These are phyloP conservation scores for Hypanus sabinus DNA, from an alignment of 2,113 vertebrate species.

Conservation along the genomic window DNA sequence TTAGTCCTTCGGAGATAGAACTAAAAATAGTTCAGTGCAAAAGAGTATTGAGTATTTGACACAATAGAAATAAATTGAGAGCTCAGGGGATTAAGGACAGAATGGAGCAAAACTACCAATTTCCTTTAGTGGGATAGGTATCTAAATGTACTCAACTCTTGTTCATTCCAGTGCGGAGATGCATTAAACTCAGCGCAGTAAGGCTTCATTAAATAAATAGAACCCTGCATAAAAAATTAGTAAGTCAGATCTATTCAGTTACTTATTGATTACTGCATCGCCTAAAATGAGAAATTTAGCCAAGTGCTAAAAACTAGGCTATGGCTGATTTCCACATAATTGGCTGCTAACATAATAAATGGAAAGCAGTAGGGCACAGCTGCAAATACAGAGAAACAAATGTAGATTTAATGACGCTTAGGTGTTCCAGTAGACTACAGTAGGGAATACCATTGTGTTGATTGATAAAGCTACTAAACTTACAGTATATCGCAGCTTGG, in stretches of 20 bases:
- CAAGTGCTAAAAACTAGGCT: conserved; percentile 40
- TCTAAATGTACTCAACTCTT: not conserved
- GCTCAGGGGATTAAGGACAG: not conserved
- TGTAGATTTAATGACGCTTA: conserved; percentile 40
- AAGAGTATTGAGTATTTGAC: not conserved
- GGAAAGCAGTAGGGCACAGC: conserved; percentile 37
- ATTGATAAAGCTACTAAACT: conserved; percentile 40
- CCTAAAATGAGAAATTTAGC: conserved; percentile 42
- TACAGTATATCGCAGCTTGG: conserved; percentile 35
- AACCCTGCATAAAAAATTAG: not conserved
- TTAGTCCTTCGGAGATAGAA: not conserved
- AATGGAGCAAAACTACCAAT: not conserved
- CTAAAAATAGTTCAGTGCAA: not conserved
- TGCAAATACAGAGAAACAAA: conserved; percentile 43
- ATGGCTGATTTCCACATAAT: conserved; percentile 41
- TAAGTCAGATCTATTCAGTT: conserved; percentile 31
- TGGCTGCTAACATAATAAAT: conserved; percentile 44
- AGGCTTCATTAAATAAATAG: not conserved
- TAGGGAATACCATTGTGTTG: conserved; percentile 40
- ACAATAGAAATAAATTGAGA: not conserved
- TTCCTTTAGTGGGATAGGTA: not conserved
- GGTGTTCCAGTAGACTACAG: conserved; percentile 35
- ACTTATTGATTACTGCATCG: conserved; percentile 38
- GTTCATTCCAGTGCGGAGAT: too few species aligned
- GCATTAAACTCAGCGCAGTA: not conserved